Conservation (phyloP, 2,113 vertebrate genomes). For the Chaenogobius annularis region DNA sequence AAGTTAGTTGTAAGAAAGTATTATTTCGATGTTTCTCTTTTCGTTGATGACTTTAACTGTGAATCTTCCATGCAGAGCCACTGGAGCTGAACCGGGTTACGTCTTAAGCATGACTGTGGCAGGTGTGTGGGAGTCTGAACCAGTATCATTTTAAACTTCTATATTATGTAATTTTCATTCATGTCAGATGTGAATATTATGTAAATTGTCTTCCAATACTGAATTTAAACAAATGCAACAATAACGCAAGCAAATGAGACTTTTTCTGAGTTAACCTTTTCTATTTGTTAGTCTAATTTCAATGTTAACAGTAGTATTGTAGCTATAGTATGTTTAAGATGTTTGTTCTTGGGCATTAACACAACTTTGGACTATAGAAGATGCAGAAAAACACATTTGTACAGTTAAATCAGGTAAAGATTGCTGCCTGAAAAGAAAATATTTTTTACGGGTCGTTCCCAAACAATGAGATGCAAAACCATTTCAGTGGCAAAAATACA, state of each 20-base stretch:
- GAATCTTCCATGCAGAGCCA: slow-evolving; percentile 67
- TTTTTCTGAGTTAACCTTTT: slow-evolving; percentile 66
- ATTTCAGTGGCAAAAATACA: slow-evolving; percentile 62
- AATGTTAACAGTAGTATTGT: slow-evolving; percentile 78
- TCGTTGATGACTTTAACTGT: slow-evolving; percentile 73
- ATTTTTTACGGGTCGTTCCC: slow-evolving; percentile 62
- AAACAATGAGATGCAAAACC: slow-evolving; percentile 70
- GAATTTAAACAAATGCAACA: slow-evolving; percentile 72
- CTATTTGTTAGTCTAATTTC: slow-evolving; percentile 71
- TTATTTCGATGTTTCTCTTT: slow-evolving; percentile 17
- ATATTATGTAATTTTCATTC: slow-evolving; percentile 57
- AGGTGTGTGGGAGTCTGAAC: slow-evolving; percentile 61
- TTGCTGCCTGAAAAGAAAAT: slow-evolving; percentile 64
- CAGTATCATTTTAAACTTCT: slow-evolving; percentile 53
- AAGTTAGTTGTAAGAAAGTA: slow-evolving; percentile 63
- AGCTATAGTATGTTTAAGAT: slow-evolving; percentile 77
- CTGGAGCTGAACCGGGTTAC: slow-evolving; percentile 55
- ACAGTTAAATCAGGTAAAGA: slow-evolving; percentile 60
- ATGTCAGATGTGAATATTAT: slow-evolving; percentile 73
- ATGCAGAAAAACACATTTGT: slow-evolving; percentile 66
- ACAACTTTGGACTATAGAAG: slow-evolving; percentile 60
- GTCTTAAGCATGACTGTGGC: slow-evolving; percentile 71
- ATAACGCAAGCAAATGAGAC: slow-evolving; percentile 64
- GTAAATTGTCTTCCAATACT: slow-evolving; percentile 81
- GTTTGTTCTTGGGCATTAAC: slow-evolving; percentile 79